phyloP scores from a whole-genome alignment of 2,113 vertebrate species.

The Entelurus aequoreus region DNA sequence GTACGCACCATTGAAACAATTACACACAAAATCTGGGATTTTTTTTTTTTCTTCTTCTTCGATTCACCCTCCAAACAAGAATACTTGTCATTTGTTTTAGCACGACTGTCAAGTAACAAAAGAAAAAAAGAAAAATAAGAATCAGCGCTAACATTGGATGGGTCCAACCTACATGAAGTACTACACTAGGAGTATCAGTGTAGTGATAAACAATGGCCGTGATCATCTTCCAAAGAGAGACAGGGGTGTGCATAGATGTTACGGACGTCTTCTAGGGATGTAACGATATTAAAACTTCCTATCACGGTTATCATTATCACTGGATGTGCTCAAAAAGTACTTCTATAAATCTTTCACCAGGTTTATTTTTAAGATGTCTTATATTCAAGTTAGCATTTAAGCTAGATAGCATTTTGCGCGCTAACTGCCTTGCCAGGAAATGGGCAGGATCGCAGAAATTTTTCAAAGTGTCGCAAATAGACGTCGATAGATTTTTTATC shows the following conservation, averaged over 20 bases:
- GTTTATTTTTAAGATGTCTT: too few relatives aligned
- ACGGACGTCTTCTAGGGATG: too few relatives aligned
- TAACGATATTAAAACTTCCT: too few relatives aligned
- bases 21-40: constrained; percentile 60
- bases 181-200: constrained; percentile 40
- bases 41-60: constrained; percentile 9
- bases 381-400: too few relatives aligned
- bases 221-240: constrained; percentile 39
- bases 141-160: constrained; percentile 48
- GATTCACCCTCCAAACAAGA: constrained; percentile 52
- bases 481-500: too few relatives aligned
- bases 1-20: constrained; percentile 69
- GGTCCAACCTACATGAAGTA: constrained; percentile 22
- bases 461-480: too few relatives aligned
- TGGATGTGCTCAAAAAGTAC: too few relatives aligned
- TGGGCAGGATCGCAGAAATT: too few relatives aligned
- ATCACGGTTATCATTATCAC: too few relatives aligned
- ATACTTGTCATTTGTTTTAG: constrained; percentile 49
- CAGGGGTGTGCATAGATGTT: constrained; percentile 57
- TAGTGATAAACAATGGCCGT: constrained; percentile 8
- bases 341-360: too few relatives aligned
- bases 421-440: too few relatives aligned
- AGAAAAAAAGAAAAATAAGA: constrained; percentile 36
- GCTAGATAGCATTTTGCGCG: too few relatives aligned
- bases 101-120: constrained; percentile 81